Conservation (phyloP, 2,113 vertebrate species). For the Pygoscelis adeliae region DNA sequence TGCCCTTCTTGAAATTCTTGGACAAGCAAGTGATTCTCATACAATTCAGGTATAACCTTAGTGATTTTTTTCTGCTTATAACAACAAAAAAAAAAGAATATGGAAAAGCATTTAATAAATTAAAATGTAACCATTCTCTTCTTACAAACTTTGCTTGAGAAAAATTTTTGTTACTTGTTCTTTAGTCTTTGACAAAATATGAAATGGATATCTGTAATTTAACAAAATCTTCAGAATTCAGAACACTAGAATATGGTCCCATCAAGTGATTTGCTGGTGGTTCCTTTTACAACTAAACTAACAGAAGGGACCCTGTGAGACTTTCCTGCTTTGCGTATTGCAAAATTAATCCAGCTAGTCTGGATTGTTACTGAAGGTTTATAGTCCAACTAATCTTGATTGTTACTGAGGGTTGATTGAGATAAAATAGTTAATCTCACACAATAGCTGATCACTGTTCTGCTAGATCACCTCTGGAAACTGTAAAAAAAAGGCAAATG, state of each 20-base stretch:
- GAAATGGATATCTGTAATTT: neutral
- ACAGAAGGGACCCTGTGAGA: neutral
- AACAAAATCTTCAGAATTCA: neutral
- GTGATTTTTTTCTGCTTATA: neutral
- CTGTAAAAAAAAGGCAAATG: neutral
- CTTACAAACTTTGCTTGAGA: neutral
- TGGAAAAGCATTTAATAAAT: neutral
- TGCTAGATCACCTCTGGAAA: neutral
- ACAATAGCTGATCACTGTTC: neutral
- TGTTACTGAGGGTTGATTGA: neutral
- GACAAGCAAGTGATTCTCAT: conserved; percentile 83
- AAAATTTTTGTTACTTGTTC: neutral
- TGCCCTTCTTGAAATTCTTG: conserved; percentile 82
- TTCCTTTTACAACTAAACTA: neutral
- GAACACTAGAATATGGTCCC: neutral
- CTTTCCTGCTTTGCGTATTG: neutral
- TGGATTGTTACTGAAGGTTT: neutral
- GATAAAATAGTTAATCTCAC: neutral
- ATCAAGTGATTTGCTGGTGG: neutral
- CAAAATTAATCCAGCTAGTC: neutral
- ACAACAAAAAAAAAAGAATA: neutral
- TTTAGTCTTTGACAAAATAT: neutral
- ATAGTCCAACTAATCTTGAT: neutral
- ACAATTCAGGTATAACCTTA: conserved; percentile 76
- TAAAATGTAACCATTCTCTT: neutral